Percentiles rank a stretch among this genome's conserved stretches.
These are phyloP conservation scores for Ictalurus punctatus DNA, from an alignment of 2,113 vertebrate genomes.

Conservation along the genomic window DNA sequence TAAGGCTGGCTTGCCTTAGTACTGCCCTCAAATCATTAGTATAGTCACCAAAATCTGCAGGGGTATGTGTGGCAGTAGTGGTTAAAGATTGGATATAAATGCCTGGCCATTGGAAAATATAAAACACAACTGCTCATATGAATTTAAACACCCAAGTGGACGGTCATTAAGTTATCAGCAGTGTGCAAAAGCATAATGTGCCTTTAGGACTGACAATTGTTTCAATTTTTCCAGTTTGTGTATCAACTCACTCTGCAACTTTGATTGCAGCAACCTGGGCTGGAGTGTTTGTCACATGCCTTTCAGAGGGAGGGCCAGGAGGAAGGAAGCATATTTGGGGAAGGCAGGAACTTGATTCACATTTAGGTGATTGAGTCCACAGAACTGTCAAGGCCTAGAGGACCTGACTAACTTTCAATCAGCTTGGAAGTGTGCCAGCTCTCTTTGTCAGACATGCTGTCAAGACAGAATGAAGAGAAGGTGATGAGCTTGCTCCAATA, in stretches of 20 bases:
- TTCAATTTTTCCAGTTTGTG: neutral
- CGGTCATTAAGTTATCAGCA: too few relatives aligned
- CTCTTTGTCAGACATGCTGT: neutral
- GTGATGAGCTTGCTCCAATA: neutral
- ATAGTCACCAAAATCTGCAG: too few relatives aligned
- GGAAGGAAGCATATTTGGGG: too few relatives aligned
- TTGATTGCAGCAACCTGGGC: neutral
- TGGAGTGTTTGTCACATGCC: neutral
- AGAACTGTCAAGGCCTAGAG: too few relatives aligned
- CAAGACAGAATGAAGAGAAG: neutral
- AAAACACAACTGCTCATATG: too few relatives aligned
- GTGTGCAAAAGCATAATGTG: too few relatives aligned
- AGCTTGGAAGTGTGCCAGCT: neutral
- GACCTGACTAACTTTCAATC: neutral
- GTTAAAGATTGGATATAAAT: too few relatives aligned
- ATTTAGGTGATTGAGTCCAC: neutral
- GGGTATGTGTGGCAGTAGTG: too few relatives aligned
- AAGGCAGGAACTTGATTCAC: too few relatives aligned
- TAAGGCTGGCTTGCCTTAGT: neutral
- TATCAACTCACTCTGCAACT: neutral
- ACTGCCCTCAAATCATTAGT: too few relatives aligned
- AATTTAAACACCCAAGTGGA: too few relatives aligned
- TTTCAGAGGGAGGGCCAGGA: neutral
- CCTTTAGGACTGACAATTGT: neutral
- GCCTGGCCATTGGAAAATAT: too few relatives aligned